A percentile compares a stretch with the other conserved stretches of the same genome.
Evolutionary conservation across 2,797 vertebrate species (phyloP).

Genomic region (Iguana delicatissima): DNA sequence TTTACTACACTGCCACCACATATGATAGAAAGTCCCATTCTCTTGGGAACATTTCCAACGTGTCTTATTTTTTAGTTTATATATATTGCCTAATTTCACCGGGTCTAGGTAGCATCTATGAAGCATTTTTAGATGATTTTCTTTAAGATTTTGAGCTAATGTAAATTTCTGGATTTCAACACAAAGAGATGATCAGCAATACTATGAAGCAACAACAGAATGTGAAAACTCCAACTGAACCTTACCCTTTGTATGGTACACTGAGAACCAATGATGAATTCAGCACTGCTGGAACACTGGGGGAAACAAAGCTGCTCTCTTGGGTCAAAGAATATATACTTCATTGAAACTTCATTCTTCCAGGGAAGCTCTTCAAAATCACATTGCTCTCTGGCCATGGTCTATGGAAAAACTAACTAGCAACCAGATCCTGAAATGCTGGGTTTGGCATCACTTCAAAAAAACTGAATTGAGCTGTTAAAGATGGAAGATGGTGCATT

Average conservation of each 20-base stretch:
- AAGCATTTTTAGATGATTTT: too few species aligned
- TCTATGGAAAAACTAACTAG: constrained; percentile 11
- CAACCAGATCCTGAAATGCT: background rate
- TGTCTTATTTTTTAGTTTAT: too few species aligned
- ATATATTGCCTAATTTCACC: too few species aligned
- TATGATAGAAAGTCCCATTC: too few species aligned
- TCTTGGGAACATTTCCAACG: too few species aligned
- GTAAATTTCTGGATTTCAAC: background rate
- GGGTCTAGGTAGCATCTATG: too few species aligned
- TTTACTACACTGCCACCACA: too few species aligned
- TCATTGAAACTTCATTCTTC: background rate
- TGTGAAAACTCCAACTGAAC: background rate
- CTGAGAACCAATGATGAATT: background rate
- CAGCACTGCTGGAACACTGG: background rate
- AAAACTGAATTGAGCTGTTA: constrained; percentile 1
- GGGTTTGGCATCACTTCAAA: background rate
- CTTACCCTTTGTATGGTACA: background rate
- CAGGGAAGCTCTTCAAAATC: constrained; percentile 20
- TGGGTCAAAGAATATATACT: background rate
- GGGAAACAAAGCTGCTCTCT: background rate
- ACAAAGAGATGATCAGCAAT: background rate
- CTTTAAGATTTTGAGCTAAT: too few species aligned
- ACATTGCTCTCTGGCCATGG: background rate
- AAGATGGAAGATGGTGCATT: background rate
- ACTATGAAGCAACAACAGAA: background rate